Evolutionary conservation across 2,797 vertebrate genomes (phyloP), one percentile per base, ranked within the genome.

Genomic region (Babyrousa celebensis): DNA sequence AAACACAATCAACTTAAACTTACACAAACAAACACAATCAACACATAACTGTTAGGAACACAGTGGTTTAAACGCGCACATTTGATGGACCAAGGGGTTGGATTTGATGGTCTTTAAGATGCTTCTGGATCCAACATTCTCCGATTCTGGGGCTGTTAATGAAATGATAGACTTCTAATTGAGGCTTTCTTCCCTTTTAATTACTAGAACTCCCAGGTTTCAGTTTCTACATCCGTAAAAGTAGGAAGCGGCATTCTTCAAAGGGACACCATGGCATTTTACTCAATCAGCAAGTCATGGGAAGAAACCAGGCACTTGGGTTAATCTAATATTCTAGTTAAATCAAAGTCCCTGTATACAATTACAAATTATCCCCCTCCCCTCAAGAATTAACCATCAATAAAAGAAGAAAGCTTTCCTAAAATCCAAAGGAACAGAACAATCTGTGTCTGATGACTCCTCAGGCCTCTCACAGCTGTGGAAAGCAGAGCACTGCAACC

Each of bases 371-470:
- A 65, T 43, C 87, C 43, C 48, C 62, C 82, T 82, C 29, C 3
- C 9, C 3, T 58, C 92, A 89, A 93, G 79, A 63, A 84, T 77
- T 25, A 75, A 62, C 68, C 60, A 71, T 68, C 74, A 1, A 85
- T 18, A 89, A 65, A 43, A 91, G 60, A 86, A 89, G 88, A 94
- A 96, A 91, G 74, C 65, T 58, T 58, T 16, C 60, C 75, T 77
- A 23, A 93, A 93, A 89, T 52, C 40, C 56, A 60, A 96, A 79
- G 62, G 86, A 97, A 95, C 63, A 32, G 89, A 94, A 94, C 71
- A 54, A n/a, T 62, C 93, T 86, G 74, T 74, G 63, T 25, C 91
- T 77, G 65, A 79, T 94, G 97, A 97, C 90, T 97, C 90, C 90
- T 97, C 90, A 88, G 72, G 74, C 78, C 62, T 80, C 96, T 3